Evolutionary conservation across 2,888 invertebrate species (phyloP).

Genomic region (Ophion slaviceki): DNA sequence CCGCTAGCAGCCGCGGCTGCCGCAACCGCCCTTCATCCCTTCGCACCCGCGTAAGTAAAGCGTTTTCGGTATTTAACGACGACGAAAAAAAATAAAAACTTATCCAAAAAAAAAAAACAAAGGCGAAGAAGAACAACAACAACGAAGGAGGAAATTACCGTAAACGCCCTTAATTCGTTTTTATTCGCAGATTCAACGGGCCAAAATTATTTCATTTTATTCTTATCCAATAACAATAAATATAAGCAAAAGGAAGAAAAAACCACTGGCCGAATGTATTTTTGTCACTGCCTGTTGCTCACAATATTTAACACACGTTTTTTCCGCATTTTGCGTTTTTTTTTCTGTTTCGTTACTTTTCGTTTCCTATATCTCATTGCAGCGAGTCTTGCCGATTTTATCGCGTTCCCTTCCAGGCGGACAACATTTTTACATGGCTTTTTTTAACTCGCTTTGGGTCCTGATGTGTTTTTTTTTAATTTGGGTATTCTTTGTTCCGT

Average conservation of each 20-base stretch:
- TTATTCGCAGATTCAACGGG: neutral
- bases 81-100: neutral
- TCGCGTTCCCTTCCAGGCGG: neutral
- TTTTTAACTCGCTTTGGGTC: neutral
- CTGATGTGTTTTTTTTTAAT: neutral
- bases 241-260: constrained; percentile 30
- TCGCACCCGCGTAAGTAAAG: constrained; percentile 93
- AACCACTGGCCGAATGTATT: constrained; percentile 35
- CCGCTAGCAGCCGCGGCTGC: constrained; percentile 88
- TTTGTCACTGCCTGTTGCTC: constrained; percentile 58
- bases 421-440: neutral
- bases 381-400: constrained; percentile 43
- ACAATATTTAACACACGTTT: constrained; percentile 47
- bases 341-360: too few species aligned
- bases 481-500: neutral
- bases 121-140: neutral
- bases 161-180: constrained; percentile 25
- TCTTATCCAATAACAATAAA: neutral
- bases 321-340: constrained; percentile 4
- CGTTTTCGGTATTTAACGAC: constrained; percentile 23
- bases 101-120: too few species aligned
- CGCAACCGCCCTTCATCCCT: constrained; percentile 93
- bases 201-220: neutral
- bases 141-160: neutral
- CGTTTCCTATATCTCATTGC: constrained; percentile 39